phyloP scores from a whole-genome alignment of 2,113 vertebrate species.

The Psilopogon haemacephalus region DNA sequence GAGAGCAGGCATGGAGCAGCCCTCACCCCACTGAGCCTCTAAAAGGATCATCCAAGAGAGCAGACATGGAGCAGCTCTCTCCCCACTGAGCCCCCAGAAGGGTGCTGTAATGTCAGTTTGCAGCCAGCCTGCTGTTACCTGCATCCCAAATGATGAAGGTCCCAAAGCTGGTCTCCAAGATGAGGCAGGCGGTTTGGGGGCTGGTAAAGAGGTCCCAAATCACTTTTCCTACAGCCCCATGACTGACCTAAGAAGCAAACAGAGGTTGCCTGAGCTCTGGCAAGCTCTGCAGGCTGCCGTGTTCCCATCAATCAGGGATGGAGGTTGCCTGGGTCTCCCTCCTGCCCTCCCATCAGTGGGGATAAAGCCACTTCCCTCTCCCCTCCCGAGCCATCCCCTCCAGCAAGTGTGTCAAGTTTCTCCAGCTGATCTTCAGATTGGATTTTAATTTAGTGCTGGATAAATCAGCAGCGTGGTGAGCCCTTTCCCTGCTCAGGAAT shows the following conservation, averaged over 20 bases:
- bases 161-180: neutral
- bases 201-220: neutral
- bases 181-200: neutral
- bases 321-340: neutral
- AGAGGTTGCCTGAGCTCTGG: neutral
- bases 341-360: neutral
- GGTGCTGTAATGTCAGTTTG: neutral
- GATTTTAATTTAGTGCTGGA: neutral
- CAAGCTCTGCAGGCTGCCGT: neutral
- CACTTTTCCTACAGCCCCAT: neutral
- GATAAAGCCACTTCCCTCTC: neutral
- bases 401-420: neutral
- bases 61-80: neutral
- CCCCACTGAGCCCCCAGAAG: neutral
- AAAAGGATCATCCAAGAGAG: neutral
- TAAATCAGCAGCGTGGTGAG: neutral
- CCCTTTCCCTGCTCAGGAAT: neutral
- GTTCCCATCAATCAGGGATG: neutral
- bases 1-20: neutral
- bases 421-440: neutral
- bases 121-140: accelerated
- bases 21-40: neutral
- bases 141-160: neutral
- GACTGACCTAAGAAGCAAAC: neutral
- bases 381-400: neutral